Evolutionary conservation across 2,113 vertebrate species (phyloP).

Genomic region (Dryoscopus gambensis): DNA sequence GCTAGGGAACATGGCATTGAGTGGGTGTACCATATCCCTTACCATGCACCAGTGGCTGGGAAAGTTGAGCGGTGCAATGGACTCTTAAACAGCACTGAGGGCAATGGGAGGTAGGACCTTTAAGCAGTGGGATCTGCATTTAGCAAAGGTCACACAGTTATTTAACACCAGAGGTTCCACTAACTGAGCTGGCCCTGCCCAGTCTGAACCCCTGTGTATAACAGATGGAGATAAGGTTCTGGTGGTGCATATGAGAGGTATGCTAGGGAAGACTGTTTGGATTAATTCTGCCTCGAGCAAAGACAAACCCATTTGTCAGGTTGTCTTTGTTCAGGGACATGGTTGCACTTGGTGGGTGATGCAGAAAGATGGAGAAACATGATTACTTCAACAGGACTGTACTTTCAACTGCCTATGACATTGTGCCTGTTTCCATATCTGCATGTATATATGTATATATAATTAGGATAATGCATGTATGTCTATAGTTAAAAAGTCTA

Average conservation of each 20-base stretch:
- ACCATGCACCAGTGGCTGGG: neutral
- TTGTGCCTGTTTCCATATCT: neutral
- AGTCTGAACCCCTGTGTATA: neutral
- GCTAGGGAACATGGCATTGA: neutral
- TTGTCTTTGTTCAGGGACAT: neutral
- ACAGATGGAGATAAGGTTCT: neutral
- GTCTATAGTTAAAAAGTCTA: neutral
- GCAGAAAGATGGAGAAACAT: neutral
- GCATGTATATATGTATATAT: neutral
- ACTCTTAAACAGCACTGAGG: neutral
- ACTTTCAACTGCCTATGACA: neutral
- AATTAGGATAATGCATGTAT: neutral
- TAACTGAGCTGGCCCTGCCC: neutral
- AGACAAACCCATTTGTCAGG: neutral
- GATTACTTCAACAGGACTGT: neutral
- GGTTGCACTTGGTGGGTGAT: neutral
- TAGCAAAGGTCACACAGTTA: neutral
- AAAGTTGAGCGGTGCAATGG: neutral
- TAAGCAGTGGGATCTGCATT: neutral
- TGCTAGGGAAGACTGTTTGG: neutral
- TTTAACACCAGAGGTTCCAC: neutral
- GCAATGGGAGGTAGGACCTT: neutral
- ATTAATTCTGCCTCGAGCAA: neutral
- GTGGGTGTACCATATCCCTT: neutral
- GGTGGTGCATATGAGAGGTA: neutral